A percentile compares a stretch with the other conserved stretches of the same genome.
These are phyloP conservation scores for Scolopax rusticola DNA, from an alignment of 2,797 vertebrate species.

Conservation along the genomic window DNA sequence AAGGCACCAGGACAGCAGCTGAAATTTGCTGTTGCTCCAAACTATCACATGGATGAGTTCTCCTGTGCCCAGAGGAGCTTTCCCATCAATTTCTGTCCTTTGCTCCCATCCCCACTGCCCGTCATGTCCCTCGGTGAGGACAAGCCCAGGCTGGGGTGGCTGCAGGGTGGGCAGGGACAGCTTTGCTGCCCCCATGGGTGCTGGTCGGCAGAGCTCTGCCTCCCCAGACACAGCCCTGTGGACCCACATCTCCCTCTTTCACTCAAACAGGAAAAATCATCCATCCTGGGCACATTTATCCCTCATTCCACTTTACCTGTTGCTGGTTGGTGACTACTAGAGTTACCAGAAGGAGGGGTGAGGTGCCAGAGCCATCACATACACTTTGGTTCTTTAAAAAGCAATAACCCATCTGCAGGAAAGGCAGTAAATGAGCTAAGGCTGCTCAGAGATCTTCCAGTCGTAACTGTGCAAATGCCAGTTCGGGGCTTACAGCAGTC, in stretches of 20 bases:
- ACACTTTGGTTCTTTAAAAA: neutral
- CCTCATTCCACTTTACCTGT: neutral
- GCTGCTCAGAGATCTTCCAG: neutral
- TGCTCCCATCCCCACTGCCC: rapidly evolving
- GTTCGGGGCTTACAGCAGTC: neutral
- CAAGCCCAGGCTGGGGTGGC: neutral
- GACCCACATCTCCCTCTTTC: neutral
- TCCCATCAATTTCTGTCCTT: neutral
- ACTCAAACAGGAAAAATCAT: neutral
- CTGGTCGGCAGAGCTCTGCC: no score
- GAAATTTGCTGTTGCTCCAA: neutral
- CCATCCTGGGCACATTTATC: neutral
- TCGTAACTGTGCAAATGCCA: constrained; percentile 23
- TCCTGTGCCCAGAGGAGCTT: neutral
- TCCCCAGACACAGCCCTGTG: no score
- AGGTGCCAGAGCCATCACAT: neutral
- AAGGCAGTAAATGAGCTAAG: neutral
- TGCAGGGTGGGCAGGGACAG: neutral
- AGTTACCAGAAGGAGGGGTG: neutral
- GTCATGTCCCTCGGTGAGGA: neutral
- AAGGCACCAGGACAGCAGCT: neutral
- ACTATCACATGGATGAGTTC: rapidly evolving
- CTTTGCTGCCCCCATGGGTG: no score
- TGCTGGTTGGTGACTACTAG: neutral
- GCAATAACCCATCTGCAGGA: neutral